Evolutionary conservation across 1,140 invertebrate genomes (phyloP).

Genomic region (Oedothorax gibbosus): DNA sequence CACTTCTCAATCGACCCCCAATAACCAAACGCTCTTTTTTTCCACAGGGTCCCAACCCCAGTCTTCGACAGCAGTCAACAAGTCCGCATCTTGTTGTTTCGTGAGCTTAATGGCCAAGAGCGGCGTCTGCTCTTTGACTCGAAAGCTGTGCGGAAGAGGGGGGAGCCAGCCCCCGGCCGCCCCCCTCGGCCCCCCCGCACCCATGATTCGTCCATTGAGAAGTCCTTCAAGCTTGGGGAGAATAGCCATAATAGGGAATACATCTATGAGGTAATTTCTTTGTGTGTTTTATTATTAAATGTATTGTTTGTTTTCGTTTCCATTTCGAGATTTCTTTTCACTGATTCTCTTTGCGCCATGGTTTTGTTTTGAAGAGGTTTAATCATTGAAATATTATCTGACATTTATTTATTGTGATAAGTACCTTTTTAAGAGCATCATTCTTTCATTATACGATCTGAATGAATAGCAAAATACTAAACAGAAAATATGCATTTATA

Average conservation of each 20-base stretch:
- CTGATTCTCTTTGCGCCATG: no score
- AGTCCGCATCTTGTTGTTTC: constrained; percentile 81
- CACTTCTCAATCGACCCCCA: no score
- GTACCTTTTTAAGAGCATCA: no score
- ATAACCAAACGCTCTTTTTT: background rate
- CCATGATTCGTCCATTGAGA: constrained; percentile 49
- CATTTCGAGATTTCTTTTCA: no score
- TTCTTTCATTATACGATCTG: no score
- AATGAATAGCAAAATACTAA: no score
- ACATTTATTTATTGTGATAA: no score
- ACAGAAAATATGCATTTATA: no score
- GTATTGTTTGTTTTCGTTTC: background rate
- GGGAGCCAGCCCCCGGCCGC: constrained; percentile 57
- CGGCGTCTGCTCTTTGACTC: constrained; percentile 88
- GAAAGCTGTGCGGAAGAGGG: constrained; percentile 75
- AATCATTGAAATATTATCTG: no score
- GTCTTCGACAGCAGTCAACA: constrained; percentile 66
- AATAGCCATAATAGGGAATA: constrained; percentile 28
- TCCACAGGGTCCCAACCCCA: constrained; percentile 66
- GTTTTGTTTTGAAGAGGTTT: no score
- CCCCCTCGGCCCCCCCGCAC: background rate
- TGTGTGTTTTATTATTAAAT: background rate
- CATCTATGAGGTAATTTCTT: constrained; percentile 60
- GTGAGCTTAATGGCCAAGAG: constrained; percentile 84
- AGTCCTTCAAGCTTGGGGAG: constrained; percentile 46